phyloP scores from a whole-genome alignment of 2,888 invertebrate genomes.

The Megamerina dolium region DNA sequence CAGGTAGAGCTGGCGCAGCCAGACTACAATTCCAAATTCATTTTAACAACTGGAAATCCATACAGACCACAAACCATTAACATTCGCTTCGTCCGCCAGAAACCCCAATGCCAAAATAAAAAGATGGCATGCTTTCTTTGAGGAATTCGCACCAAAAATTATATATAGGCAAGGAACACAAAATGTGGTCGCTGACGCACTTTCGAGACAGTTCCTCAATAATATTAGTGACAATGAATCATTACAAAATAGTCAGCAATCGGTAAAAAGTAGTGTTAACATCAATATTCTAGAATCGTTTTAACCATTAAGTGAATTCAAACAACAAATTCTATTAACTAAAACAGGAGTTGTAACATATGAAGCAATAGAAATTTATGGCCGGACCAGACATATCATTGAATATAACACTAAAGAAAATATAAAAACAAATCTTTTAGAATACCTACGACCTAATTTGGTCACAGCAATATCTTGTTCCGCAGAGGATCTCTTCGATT shows the following conservation, averaged over 20 bases:
- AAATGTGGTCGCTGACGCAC: conserved; percentile 7
- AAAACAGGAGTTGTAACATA: neutral
- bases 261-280: conserved; percentile 4
- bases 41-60: conserved; percentile 8
- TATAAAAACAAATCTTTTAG: conserved; percentile 11
- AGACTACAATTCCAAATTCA: no score
- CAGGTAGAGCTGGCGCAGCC: no score
- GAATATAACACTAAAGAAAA: neutral
- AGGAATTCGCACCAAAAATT: conserved; percentile 9
- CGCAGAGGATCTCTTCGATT: neutral
- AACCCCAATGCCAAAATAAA: no score
- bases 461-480: neutral
- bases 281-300: conserved; percentile 1
- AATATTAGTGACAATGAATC: no score
- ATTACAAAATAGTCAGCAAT: neutral
- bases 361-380: neutral
- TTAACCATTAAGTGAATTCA: conserved; percentile 5
- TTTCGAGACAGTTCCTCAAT: no score
- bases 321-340: no score
- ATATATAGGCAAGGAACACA: conserved; percentile 2
- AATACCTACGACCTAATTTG: neutral
- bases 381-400: neutral
- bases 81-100: conserved; percentile 1
- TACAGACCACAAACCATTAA: neutral
- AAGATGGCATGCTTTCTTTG: conserved; percentile 8